These are phyloP conservation scores for Rhynchophorus ferrugineus DNA, from an alignment of 1,140 invertebrate genomes.

Conservation along the genomic window DNA sequence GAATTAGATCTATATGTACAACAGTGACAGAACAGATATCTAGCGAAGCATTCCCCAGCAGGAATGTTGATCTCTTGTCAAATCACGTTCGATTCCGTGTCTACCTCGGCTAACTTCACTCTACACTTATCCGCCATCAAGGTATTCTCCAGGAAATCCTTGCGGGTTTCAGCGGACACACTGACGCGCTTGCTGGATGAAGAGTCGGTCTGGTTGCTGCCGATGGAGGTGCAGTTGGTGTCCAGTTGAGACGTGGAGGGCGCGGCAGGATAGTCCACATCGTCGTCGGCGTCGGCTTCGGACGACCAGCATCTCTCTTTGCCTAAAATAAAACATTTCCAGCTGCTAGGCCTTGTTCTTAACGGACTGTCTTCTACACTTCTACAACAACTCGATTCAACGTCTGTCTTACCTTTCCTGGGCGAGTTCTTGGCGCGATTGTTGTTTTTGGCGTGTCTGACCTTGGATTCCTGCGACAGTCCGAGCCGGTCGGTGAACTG, in stretches of 20 bases:
- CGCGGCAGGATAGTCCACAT: slow-evolving; percentile 33
- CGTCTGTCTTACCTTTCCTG: slow-evolving; percentile 22
- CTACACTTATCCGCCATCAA: slow-evolving; percentile 21
- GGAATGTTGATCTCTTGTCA: slow-evolving; percentile 37
- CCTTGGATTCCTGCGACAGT: slow-evolving; percentile 32
- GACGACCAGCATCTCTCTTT: slow-evolving; percentile 35
- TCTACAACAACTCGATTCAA: slow-evolving; percentile 6
- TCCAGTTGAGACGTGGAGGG: slow-evolving; percentile 36
- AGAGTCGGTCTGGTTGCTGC: slow-evolving; percentile 2
- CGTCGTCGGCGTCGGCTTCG: slow-evolving; percentile 32
- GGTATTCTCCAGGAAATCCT: slow-evolving; percentile 18
- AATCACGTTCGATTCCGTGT: slow-evolving; percentile 29
- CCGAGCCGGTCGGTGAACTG: slow-evolving; percentile 38
- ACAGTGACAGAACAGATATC: slow-evolving; percentile 40
- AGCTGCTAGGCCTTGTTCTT: slow-evolving; percentile 31
- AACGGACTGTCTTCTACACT: not conserved
- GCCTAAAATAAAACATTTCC: slow-evolving; percentile 35
- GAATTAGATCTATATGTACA: slow-evolving; percentile 38
- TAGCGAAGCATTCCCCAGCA: slow-evolving; percentile 35
- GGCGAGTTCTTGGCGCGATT: slow-evolving; percentile 22
- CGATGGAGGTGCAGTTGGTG: slow-evolving; percentile 27
- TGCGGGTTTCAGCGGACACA: slow-evolving; percentile 6
- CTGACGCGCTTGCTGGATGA: slow-evolving; percentile 11
- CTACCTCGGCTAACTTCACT: slow-evolving; percentile 19
- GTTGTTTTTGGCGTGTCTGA: slow-evolving; percentile 30